These are phyloP conservation scores for Lampris megalopsis DNA, from an alignment of 2,113 vertebrate species.

Conservation along the genomic window DNA sequence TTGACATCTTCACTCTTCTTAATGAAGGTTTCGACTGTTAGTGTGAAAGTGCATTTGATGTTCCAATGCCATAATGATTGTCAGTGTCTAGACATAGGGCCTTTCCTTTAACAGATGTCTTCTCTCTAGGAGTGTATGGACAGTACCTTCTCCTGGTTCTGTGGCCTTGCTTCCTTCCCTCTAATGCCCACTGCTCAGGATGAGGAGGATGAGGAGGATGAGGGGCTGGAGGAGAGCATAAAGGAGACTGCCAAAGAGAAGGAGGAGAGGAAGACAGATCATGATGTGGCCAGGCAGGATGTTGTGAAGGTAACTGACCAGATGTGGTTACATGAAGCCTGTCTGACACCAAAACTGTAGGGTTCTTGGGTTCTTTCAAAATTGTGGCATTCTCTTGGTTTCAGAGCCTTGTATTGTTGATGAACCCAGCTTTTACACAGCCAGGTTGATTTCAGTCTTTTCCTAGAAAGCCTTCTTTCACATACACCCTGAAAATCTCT, in stretches of 20 bases:
- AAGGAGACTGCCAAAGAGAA: conserved; percentile 81
- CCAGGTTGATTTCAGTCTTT: too few relatives aligned
- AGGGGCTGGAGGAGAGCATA: conserved; percentile 77
- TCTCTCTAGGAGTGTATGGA: conserved; percentile 88
- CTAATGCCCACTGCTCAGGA: conserved; percentile 84
- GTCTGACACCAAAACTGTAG: too few relatives aligned
- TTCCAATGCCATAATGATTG: neutral
- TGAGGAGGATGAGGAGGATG: conserved; percentile 85
- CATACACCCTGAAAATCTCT: too few relatives aligned
- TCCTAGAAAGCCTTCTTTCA: too few relatives aligned
- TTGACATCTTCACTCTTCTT: neutral
- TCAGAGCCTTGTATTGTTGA: too few relatives aligned
- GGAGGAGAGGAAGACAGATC: conserved; percentile 86
- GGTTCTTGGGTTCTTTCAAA: too few relatives aligned
- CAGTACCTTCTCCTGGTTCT: conserved; percentile 91
- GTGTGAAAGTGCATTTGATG: too few relatives aligned
- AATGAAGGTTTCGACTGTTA: too few relatives aligned
- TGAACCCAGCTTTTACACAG: too few relatives aligned
- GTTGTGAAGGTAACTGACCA: conserved; percentile 87
- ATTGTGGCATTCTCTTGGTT: too few relatives aligned
- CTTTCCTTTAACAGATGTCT: neutral
- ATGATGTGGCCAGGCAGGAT: conserved; percentile 89
- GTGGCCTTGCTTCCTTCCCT: conserved; percentile 86
- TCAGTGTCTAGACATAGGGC: neutral
- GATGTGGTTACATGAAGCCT: too few relatives aligned